Base-by-base conservation (phyloP, 2,888 invertebrate genomes). In the Philopedon plagiatum region DNA sequence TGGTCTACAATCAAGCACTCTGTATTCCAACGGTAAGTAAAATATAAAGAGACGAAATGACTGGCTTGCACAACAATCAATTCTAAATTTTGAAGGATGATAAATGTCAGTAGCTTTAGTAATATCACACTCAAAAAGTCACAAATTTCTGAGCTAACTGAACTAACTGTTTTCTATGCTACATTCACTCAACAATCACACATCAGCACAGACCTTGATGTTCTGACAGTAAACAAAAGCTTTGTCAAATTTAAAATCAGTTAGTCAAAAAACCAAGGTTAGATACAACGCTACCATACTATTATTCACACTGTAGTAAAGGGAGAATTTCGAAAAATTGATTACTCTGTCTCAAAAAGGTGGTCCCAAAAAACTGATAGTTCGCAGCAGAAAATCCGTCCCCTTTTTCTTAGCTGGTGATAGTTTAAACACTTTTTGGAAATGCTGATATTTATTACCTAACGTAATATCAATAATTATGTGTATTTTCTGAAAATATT, bases 381-480 rank as follows among this genome's bases (percentile, higher is more conserved):
- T 39, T 44, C 5, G n/a, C 56, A 65, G 39, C 39, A 37, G 37
- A 69, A 71, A 75, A 74, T 51, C 58, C 69, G 58, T 61, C 67
- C 57, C 71, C 46, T 76, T 66, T 75, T 49, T 64, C 73, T 66
- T 70, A 75, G 79, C 79, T 80, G 80, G 80, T 80, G 80, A 80
- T 80, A 80, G 74, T 80, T 80, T 80, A 78, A 76, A 75, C 63
- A 19, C 51, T 21, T 57, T 18, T 37, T 29, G 2, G 23, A 23
- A 29, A 29, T 54, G 29, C 19, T 51, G 19, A 15, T 26, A 15
- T 29, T 9, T 51, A 29, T 39, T 37, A n/a, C 49, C 58, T 44
- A 57, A 44, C 63, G 58, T 34, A 46, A 44, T 21, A 57, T 49
- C 58, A 58, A 41, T 64, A 56, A 46, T 49, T 57, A 60, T 41